These are phyloP conservation scores for Plectrocnemia conspersa DNA, from an alignment of 1,140 invertebrate species.

Conservation along the genomic window DNA sequence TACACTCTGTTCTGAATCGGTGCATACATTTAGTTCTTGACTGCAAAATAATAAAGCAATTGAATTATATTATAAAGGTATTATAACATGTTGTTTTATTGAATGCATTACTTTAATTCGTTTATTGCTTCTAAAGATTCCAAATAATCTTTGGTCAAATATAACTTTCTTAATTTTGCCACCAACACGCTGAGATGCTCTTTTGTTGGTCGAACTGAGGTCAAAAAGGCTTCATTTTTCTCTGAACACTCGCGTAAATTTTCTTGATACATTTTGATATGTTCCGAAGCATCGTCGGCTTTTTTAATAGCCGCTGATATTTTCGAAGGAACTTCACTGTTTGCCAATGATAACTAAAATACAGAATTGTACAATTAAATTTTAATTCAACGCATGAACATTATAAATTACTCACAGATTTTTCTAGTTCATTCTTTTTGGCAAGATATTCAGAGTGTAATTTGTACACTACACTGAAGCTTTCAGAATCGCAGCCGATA, in stretches of 20 bases:
- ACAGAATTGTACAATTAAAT: too few relatives aligned
- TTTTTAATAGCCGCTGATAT: constrained; percentile 43
- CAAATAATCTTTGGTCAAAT: constrained; percentile 44
- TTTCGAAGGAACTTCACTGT: constrained; percentile 45
- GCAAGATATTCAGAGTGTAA: constrained; percentile 18
- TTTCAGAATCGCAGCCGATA: constrained; percentile 24
- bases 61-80: background rate
- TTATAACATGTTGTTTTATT: constrained; percentile 8
- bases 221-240: constrained; percentile 42
- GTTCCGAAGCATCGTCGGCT: constrained; percentile 42
- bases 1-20: constrained; percentile 48
- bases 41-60: constrained; percentile 36
- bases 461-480: constrained; percentile 25
- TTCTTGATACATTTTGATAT: constrained; percentile 42
- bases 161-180: constrained; percentile 42
- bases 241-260: constrained; percentile 39
- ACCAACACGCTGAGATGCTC: constrained; percentile 43
- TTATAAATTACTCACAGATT: constrained; percentile 21
- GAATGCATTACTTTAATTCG: constrained; percentile 41
- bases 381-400: too few relatives aligned
- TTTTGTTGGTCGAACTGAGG: constrained; percentile 41
- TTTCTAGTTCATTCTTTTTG: constrained; percentile 30
- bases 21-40: constrained; percentile 44
- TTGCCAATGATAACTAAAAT: constrained; percentile 42
- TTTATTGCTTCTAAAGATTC: constrained; percentile 48